Evolutionary conservation across 2,888 invertebrate genomes (phyloP), one percentile per base, ranked within the genome.

Genomic region (Chironomus riparius): DNA sequence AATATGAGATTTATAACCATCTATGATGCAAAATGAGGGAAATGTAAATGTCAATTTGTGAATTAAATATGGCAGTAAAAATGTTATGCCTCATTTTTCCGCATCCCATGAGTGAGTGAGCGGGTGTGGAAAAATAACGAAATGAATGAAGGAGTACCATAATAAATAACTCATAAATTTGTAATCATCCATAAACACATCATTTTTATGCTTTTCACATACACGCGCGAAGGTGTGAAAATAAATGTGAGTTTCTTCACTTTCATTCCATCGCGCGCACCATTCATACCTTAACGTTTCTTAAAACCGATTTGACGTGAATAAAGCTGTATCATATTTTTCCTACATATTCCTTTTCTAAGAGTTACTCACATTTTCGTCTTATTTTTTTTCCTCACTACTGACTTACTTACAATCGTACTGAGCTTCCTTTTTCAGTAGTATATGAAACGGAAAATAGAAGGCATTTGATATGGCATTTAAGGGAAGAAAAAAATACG

Each of bases 161-260:
- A 69, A 69, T 69, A 69, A 69, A 69, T 47, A 70, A 50, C 70
- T 50, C 70, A 70, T 70, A 70, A 70, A 70, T 70, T 24, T 70
- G 50, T 50, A 47, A 70, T 50, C 70, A 70, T 70, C 13, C 21
- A 70, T 70, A 70, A 70, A 70, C 70, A 70, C 70, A 70, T 70
- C 47, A 70, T 70, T 70, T 70, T 70, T 70, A 70, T 70, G 70
- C 22, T 24, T 70, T 70, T 50, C 24, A 38, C 38, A 28, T 68
- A 68, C 18, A 47, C 15, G 68, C 28, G 38, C 12, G 38, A 21
- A 65, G 65, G 65, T 65, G 65, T 24, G 65, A 65, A 65, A 15
- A 15, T 62, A 22, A 62, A 62, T 15, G 22, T 18, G 21, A 62
- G 15, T 62, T 62, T 12, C 7, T 65, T 65, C 56, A 38, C 38